Conservation (phyloP, 2,888 invertebrate genomes). For the Parascotia fuliginaria region DNA sequence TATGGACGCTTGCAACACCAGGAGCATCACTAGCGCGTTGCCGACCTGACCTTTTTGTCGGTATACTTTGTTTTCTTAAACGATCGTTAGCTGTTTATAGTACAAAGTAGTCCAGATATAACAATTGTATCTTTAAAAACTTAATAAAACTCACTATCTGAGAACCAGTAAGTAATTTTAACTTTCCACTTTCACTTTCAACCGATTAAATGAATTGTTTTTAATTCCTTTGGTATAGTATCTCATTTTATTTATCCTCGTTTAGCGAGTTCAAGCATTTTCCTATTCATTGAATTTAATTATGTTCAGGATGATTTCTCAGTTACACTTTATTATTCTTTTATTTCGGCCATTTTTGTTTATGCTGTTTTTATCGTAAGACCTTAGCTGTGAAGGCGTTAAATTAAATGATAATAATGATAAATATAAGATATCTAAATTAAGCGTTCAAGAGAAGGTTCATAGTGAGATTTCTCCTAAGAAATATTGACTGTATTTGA, state of each 20-base stretch:
- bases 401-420: neutral
- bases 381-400: neutral
- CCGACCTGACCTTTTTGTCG: no score
- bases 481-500: no score
- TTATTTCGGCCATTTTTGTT: slow-evolving; percentile 1
- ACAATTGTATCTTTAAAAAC: no score
- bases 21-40: no score
- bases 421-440: no score
- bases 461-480: no score
- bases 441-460: no score
- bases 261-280: slow-evolving; percentile 18
- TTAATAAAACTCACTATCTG: no score
- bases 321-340: slow-evolving; percentile 2
- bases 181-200: neutral
- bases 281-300: slow-evolving; percentile 32
- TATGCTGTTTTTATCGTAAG: neutral
- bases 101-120: no score
- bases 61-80: no score
- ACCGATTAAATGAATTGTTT: slow-evolving; percentile 8
- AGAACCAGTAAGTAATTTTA: neutral
- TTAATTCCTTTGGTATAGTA: slow-evolving; percentile 24
- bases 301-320: slow-evolving; percentile 19
- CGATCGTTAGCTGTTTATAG: no score
- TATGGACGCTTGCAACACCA: no score
- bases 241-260: slow-evolving; percentile 27